Evolutionary conservation across 1,140 invertebrate species (phyloP).

Genomic region (Elysia chlorotica): DNA sequence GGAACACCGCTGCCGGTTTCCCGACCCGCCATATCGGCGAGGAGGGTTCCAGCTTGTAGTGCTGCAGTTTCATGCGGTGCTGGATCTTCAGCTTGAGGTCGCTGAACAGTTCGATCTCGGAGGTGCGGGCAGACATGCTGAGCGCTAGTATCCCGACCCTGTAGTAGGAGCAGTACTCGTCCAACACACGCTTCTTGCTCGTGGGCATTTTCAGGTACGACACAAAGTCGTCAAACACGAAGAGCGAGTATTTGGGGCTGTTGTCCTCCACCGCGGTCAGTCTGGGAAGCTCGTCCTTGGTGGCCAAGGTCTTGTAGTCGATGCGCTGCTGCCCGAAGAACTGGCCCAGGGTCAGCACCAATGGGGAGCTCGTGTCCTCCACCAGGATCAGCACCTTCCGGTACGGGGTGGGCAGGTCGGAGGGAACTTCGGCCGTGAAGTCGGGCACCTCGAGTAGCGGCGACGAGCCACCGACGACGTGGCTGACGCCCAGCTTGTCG

Average conservation of each 20-base stretch:
- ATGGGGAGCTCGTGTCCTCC: background rate
- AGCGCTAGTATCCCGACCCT: conserved; percentile 96
- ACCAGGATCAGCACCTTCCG: conserved; percentile 7
- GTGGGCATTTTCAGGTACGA: conserved; percentile 96
- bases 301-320: background rate
- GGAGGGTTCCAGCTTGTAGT: conserved; percentile 84
- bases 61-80: conserved; percentile 86
- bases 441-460: no score
- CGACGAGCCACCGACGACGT: no score
- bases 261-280: conserved; percentile 83
- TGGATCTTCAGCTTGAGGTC: conserved; percentile 90
- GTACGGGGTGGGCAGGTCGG: no score
- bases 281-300: background rate
- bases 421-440: no score
- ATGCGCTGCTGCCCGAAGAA: conserved; percentile 5
- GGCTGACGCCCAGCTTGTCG: no score
- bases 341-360: background rate
- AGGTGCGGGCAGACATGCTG: conserved; percentile 83
- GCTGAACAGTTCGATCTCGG: conserved; percentile 68
- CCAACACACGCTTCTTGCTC: conserved; percentile 92
- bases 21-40: conserved; percentile 89
- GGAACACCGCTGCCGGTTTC: conserved; percentile 85
- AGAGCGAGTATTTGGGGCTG: conserved; percentile 89
- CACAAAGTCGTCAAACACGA: conserved; percentile 95
- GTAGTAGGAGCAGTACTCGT: conserved; percentile 96